Evolutionary conservation across 2,113 vertebrate genomes (phyloP), one percentile per base, ranked within the genome.

Genomic region (Rhabdornis inornatus): DNA sequence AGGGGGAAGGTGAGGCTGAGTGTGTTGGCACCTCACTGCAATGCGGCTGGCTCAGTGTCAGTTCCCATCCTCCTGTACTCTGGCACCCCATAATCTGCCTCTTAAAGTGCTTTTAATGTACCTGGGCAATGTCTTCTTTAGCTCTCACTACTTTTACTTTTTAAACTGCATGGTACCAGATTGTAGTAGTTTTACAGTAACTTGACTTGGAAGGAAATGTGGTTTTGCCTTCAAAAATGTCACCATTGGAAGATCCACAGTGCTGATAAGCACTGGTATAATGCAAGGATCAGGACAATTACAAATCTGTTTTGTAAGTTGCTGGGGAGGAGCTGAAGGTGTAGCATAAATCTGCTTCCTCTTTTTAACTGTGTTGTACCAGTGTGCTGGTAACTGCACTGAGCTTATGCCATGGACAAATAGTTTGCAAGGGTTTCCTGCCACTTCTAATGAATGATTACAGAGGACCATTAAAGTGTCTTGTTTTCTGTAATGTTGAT

Each of bases 401-500:
- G 69, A 81, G 52, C 72, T 33, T 27, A 50, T 20, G 66, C 76
- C 61, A 55, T 9, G 81, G 89, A 20, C 61, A 49, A 70, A 55
- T 24, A 0, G 2, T 74, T 37, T 28, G 19, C 50, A n/a, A 70
- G 4, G 39, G 63, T 64, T 71, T 96, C 53, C 74, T 78, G 87
- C 64, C 14, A 2, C 35, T 63, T 42, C 56, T 40, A 37, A 60
- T 56, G 75, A 44, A 10, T 35, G 76, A 50, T 87, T 87, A 56
- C 79, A 93, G 78, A 77, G 86, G 66, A 83, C 40, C 45, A 24
- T 24, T 49, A 3, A 39, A 50, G 27, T 19, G 74, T 94, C 97
- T 98, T 87, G 94, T 98, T 98, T 98, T 97, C 97, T 98, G 97
- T 98, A 97, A 97, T 79, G 88, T 61, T 97, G 97, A 97, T 96